A percentile compares a stretch with the other conserved stretches of the same genome.
Conservation (phyloP, 2,888 invertebrate genomes). For the Mayetiola destructor region DNA sequence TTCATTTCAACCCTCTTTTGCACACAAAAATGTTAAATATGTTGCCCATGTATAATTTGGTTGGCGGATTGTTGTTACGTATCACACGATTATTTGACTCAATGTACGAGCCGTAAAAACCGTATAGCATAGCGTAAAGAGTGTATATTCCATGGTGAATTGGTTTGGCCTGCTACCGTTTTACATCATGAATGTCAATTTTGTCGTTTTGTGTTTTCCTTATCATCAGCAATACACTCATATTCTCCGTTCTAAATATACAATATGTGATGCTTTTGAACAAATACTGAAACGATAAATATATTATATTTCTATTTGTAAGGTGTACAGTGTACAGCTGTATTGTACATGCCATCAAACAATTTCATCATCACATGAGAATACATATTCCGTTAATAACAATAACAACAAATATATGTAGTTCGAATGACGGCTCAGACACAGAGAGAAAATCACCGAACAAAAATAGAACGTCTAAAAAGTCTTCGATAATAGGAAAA, state of each 20-base stretch:
- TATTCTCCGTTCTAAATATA: neutral
- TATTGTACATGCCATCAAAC: neutral
- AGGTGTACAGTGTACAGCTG: neutral
- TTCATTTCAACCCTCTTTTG: conserved; percentile 13
- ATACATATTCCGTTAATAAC: neutral
- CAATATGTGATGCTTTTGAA: neutral
- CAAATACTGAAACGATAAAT: conserved; percentile 2
- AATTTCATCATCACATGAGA: no score
- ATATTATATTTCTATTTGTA: no score
- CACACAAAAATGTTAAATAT: conserved; percentile 8
- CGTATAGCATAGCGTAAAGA: no score
- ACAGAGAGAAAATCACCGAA: neutral
- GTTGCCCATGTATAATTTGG: conserved; percentile 10
- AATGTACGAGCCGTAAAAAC: no score
- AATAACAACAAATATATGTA: neutral
- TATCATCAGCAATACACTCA: neutral
- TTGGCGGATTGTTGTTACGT: no score
- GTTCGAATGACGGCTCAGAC: no score
- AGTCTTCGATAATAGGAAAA: neutral
- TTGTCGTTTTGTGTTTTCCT: no score
- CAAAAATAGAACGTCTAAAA: neutral
- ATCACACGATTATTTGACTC: no score
- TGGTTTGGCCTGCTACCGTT: no score
- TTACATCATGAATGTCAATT: no score
- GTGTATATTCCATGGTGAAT: no score